phyloP scores from a whole-genome alignment of 2,888 invertebrate genomes.

The Lasioglossum malachurum region DNA sequence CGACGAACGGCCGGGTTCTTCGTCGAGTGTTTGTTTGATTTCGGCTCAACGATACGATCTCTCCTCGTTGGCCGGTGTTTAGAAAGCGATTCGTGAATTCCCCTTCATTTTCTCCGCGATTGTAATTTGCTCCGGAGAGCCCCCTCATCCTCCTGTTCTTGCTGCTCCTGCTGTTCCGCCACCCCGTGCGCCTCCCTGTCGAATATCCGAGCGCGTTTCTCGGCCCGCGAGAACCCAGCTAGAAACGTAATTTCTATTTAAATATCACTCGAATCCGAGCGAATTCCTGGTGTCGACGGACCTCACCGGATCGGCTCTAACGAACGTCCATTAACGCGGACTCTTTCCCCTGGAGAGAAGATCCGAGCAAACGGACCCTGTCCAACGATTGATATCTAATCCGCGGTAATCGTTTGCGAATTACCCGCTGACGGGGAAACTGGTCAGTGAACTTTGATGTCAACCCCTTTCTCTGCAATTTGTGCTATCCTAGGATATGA shows the following conservation, averaged over 20 bases:
- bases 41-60: constrained; percentile 46
- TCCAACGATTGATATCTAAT: neutral
- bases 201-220: constrained; percentile 17
- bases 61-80: constrained; percentile 52
- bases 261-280: constrained; percentile 40
- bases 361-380: constrained; percentile 11
- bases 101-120: constrained; percentile 54
- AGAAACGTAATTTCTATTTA: constrained; percentile 46
- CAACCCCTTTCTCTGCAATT: neutral
- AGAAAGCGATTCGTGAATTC: constrained; percentile 67
- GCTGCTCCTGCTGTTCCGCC: neutral
- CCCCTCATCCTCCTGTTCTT: neutral
- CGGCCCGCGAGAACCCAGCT: constrained; percentile 23
- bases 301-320: neutral
- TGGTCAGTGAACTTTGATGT: neutral
- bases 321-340: neutral
- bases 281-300: neutral
- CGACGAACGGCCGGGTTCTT: neutral
- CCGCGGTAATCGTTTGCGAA: neutral
- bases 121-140: constrained; percentile 30
- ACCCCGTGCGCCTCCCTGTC: neutral
- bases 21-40: constrained; percentile 29
- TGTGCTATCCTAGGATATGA: too few relatives aligned
- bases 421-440: neutral
- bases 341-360: constrained; percentile 5